These are phyloP conservation scores for Enteromius treurensis DNA, from an alignment of 2,797 vertebrate genomes.

Conservation along the genomic window DNA sequence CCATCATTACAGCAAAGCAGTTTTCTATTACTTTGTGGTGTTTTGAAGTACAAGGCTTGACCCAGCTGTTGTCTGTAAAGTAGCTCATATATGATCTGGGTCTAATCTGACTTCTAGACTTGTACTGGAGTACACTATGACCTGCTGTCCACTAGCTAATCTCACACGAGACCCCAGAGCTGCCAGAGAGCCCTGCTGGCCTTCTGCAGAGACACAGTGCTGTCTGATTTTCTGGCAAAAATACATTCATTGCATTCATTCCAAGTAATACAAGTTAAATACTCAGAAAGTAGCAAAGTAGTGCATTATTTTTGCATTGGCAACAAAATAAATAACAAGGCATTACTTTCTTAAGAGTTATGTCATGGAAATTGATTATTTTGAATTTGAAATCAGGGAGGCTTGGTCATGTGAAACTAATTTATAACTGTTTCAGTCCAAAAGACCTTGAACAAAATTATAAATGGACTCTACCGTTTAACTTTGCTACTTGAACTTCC, in stretches of 20 bases:
- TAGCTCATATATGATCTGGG: conserved; percentile 39
- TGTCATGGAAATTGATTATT: neutral
- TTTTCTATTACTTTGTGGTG: neutral
- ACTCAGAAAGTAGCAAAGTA: neutral
- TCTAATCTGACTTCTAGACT: conserved; percentile 41
- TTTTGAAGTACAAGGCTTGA: neutral
- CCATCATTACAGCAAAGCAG: neutral
- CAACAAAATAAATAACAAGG: neutral
- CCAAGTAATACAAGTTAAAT: too few relatives aligned
- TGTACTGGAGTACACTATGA: conserved; percentile 37
- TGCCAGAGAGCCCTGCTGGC: neutral
- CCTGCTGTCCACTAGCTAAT: conserved; percentile 29
- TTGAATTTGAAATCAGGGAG: neutral
- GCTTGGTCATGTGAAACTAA: neutral
- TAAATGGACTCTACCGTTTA: neutral
- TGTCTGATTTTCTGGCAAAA: conserved; percentile 5
- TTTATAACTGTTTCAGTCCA: neutral
- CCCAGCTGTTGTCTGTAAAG: conserved; percentile 28
- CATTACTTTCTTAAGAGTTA: neutral
- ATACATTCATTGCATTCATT: neutral
- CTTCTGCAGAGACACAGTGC: neutral
- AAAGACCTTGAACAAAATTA: neutral
- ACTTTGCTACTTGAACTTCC: neutral
- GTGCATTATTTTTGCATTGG: neutral
- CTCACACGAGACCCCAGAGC: conserved; percentile 1